Percentiles rank a stretch among this genome's conserved stretches.
Conservation (phyloP, 1,140 invertebrate species). For the Conus ventricosus region DNA sequence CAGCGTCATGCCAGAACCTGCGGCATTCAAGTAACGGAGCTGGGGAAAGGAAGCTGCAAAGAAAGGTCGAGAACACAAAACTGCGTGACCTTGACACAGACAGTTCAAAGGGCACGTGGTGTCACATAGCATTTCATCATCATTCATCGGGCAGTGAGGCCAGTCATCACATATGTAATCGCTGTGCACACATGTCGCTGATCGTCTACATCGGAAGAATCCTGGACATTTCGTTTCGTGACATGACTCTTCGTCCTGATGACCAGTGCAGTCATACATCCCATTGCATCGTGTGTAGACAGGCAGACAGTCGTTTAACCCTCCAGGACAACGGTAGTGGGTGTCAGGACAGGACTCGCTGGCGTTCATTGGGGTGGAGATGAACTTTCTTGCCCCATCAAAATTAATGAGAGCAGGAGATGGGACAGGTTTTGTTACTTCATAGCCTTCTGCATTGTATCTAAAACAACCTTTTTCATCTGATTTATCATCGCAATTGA, state of each 20-base stretch:
- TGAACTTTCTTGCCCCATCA: neutral
- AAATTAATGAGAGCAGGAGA: no score
- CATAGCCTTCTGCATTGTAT: neutral
- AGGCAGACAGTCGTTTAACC: conserved; percentile 13
- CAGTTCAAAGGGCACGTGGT: conserved; percentile 28
- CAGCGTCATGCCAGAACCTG: neutral
- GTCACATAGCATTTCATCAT: conserved; percentile 35
- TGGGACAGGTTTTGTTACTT: neutral
- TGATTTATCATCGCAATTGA: neutral
- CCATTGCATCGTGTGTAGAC: conserved; percentile 37
- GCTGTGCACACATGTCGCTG: conserved; percentile 16
- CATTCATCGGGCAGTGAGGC: conserved; percentile 33
- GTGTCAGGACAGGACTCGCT: conserved; percentile 10
- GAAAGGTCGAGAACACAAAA: conserved; percentile 3
- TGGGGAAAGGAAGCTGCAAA: neutral
- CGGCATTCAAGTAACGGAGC: neutral
- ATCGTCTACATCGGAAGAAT: conserved; percentile 24
- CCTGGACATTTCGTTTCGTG: neutral
- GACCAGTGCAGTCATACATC: conserved; percentile 11
- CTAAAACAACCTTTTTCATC: neutral
- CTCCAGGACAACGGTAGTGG: conserved; percentile 24
- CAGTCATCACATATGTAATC: conserved; percentile 32
- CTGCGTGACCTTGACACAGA: conserved; percentile 22
- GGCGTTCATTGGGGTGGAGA: neutral
- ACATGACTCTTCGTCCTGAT: conserved; percentile 23